Evolutionary conservation across 2,797 vertebrate species (phyloP).

Genomic region (Sylvilagus floridanus): DNA sequence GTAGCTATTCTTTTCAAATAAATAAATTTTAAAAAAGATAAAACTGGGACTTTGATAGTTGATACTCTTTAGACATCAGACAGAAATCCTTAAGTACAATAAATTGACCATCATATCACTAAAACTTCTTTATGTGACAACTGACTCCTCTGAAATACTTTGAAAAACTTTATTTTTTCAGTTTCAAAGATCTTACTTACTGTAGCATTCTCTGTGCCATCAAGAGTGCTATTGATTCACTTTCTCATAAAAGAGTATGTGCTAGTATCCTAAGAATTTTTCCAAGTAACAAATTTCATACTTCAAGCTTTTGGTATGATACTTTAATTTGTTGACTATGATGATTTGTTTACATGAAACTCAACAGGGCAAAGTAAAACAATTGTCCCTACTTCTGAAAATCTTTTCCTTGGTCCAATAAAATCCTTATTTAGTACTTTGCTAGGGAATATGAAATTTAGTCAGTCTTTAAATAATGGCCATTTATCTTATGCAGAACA

Average conservation of each 20-base stretch:
- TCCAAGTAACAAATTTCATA: not conserved
- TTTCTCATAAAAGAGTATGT: not conserved
- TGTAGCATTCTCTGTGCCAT: not conserved
- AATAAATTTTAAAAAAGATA: too few species aligned
- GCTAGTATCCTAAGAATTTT: not conserved
- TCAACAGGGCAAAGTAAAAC: not conserved
- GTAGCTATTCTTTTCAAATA: too few species aligned
- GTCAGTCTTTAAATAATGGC: not conserved
- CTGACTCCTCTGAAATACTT: not conserved
- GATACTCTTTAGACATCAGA: not conserved
- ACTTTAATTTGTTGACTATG: not conserved
- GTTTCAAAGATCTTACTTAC: not conserved
- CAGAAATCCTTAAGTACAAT: not conserved
- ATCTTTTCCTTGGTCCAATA: not conserved
- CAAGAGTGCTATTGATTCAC: not conserved
- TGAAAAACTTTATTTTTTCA: not conserved
- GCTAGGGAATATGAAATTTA: not conserved
- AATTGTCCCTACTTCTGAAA: not conserved
- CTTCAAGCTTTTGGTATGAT: not conserved
- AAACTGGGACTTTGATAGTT: not conserved
- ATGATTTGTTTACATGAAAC: not conserved
- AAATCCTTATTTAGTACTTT: not conserved
- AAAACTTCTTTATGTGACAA: not conserved
- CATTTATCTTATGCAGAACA: not conserved
- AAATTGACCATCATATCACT: not conserved